These are phyloP conservation scores for Drosophila nigromelanica DNA, from an alignment of 1,140 invertebrate genomes.

Conservation along the genomic window DNA sequence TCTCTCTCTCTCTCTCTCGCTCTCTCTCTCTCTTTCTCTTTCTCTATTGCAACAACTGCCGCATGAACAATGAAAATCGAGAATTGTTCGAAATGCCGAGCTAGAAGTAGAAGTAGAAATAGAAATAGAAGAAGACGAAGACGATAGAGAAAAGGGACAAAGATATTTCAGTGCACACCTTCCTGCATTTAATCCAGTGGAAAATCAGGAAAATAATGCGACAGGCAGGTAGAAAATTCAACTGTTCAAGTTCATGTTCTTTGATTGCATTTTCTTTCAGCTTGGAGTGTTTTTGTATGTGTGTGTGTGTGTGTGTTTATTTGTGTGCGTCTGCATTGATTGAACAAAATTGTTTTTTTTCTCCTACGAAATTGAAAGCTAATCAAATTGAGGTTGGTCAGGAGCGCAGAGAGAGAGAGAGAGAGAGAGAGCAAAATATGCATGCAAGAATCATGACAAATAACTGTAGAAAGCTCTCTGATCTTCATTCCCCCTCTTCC, in stretches of 20 bases:
- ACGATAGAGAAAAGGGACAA: constrained; percentile 9
- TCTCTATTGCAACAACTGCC: constrained; percentile 1
- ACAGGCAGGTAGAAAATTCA: constrained; percentile 32
- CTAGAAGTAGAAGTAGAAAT: constrained; percentile 15
- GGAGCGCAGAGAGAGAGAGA: constrained; percentile 8
- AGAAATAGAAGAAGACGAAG: constrained; percentile 1
- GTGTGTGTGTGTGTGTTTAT: constrained; percentile 29
- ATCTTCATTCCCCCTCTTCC: constrained; percentile 1
- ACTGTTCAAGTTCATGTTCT: constrained; percentile 30
- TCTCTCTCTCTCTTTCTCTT: constrained; percentile 8
- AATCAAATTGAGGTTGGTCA: constrained; percentile 65
- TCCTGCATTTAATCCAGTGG: constrained; percentile 68
- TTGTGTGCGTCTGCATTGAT: constrained; percentile 47
- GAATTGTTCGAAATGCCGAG: constrained; percentile 11
- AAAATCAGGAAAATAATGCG: constrained; percentile 75
- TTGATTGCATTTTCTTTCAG: constrained; percentile 35
- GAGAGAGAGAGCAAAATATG: neutral
- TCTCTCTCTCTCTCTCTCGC: neutral
- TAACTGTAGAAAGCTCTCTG: neutral
- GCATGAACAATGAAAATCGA: constrained; percentile 48
- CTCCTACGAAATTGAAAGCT: constrained; percentile 51
- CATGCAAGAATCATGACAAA: neutral
- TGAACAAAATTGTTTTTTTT: constrained; percentile 33
- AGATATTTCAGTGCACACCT: constrained; percentile 53
- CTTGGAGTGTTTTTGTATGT: neutral